Evolutionary conservation across 2,113 vertebrate genomes (phyloP).

Genomic region (Todiramphus chloris): DNA sequence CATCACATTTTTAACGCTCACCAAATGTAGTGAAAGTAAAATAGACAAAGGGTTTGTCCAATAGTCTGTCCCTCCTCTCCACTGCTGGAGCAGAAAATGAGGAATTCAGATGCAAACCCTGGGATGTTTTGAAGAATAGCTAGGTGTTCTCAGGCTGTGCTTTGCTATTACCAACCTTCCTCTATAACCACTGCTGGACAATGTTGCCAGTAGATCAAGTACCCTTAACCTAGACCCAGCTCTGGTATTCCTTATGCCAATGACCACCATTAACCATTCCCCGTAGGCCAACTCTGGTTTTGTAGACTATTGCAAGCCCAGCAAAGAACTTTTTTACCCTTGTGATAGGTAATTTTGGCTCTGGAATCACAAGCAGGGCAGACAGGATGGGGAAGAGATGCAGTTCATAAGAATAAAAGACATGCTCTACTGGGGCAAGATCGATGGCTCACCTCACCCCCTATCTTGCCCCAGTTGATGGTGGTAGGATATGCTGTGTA

Average conservation of each 20-base stretch:
- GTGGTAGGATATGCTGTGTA: neutral
- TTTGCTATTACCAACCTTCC: neutral
- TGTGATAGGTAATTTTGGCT: neutral
- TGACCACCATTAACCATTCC: neutral
- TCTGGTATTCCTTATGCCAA: neutral
- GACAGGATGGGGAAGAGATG: neutral
- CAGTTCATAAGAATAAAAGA: neutral
- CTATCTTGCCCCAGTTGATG: neutral
- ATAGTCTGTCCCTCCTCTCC: neutral
- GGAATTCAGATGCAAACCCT: neutral
- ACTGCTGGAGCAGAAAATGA: neutral
- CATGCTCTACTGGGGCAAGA: fast-evolving
- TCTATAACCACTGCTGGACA: neutral
- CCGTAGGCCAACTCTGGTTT: neutral
- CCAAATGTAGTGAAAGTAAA: neutral
- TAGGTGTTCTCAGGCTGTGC: neutral
- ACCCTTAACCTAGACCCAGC: neutral
- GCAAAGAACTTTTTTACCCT: neutral
- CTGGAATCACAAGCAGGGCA: neutral
- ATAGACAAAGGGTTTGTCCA: neutral
- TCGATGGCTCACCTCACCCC: fast-evolving
- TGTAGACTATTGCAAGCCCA: neutral
- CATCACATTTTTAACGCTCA: neutral
- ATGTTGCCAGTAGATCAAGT: neutral
- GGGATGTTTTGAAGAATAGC: neutral